A percentile compares a stretch with the other conserved stretches of the same genome.
These are phyloP conservation scores for Diaperis boleti DNA, from an alignment of 2,888 invertebrate species.

Conservation along the genomic window DNA sequence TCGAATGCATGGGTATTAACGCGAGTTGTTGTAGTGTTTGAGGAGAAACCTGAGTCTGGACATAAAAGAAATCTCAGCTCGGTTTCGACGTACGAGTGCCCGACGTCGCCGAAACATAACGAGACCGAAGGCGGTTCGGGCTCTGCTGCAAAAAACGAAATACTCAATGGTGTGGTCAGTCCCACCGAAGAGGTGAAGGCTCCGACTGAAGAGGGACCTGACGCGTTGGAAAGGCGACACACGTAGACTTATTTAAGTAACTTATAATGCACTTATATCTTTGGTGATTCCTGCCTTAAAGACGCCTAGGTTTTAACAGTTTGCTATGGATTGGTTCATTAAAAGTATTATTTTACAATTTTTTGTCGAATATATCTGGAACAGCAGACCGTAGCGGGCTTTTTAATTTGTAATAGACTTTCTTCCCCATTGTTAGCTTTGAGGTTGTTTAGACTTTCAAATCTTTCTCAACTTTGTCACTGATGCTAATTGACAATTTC, in stretches of 20 bases:
- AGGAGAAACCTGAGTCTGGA: slow-evolving; percentile 72
- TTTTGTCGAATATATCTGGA: no score
- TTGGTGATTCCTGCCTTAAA: slow-evolving; percentile 47
- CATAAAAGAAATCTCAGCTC: slow-evolving; percentile 61
- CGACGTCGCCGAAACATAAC: slow-evolving; percentile 35
- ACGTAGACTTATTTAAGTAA: slow-evolving; percentile 44
- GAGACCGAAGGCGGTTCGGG: slow-evolving; percentile 12
- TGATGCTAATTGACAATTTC: no score
- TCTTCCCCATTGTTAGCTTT: no score
- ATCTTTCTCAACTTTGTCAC: no score
- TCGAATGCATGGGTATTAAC: neutral
- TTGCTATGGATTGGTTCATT: slow-evolving; percentile 39
- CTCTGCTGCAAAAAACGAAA: slow-evolving; percentile 11
- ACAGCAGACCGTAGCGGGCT: no score
- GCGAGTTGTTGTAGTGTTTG: slow-evolving; percentile 73
- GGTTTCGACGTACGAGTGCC: slow-evolving; percentile 53
- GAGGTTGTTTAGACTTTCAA: no score
- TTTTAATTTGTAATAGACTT: no score
- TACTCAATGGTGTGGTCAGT: slow-evolving; percentile 3
- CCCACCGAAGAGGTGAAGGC: slow-evolving; percentile 33
- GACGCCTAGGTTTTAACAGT: slow-evolving; percentile 28
- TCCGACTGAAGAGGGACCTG: slow-evolving; percentile 31
- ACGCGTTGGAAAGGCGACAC: slow-evolving; percentile 45
- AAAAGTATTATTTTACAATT: no score
- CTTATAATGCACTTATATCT: slow-evolving; percentile 43